These are phyloP conservation scores for Serrognathus titanus DNA, from an alignment of 2,888 invertebrate species.

Conservation along the genomic window DNA sequence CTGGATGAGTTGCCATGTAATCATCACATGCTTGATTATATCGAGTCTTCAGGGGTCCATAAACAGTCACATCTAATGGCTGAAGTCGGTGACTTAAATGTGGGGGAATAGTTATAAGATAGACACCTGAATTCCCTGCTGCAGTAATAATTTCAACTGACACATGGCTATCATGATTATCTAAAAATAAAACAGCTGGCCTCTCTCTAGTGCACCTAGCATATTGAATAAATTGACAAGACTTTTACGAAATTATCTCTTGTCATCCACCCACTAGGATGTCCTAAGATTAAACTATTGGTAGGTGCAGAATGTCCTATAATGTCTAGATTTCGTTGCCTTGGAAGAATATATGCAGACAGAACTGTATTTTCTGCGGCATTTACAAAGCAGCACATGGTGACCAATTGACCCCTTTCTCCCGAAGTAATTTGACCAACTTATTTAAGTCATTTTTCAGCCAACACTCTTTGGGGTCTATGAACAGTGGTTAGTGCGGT, in stretches of 20 bases:
- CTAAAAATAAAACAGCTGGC: background rate
- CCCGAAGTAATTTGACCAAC: background rate
- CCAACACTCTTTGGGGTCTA: background rate
- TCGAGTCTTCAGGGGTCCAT: background rate
- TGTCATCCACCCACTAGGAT: background rate
- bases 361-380: background rate
- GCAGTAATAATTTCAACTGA: background rate
- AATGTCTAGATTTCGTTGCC: background rate
- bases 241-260: background rate
- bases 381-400: background rate
- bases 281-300: background rate
- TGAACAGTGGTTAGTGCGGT: background rate
- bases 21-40: conserved; percentile 1
- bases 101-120: background rate
- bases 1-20: background rate
- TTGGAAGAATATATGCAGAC: background rate
- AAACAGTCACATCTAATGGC: conserved; percentile 1
- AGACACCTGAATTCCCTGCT: background rate
- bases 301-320: background rate
- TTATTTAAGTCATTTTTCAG: background rate
- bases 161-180: background rate
- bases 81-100: conserved; percentile 2
- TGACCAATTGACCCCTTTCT: background rate
- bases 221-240: background rate
- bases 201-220: background rate